Base-by-base conservation (phyloP, 2,888 invertebrate species). In the Masnerella sp. region DNA sequence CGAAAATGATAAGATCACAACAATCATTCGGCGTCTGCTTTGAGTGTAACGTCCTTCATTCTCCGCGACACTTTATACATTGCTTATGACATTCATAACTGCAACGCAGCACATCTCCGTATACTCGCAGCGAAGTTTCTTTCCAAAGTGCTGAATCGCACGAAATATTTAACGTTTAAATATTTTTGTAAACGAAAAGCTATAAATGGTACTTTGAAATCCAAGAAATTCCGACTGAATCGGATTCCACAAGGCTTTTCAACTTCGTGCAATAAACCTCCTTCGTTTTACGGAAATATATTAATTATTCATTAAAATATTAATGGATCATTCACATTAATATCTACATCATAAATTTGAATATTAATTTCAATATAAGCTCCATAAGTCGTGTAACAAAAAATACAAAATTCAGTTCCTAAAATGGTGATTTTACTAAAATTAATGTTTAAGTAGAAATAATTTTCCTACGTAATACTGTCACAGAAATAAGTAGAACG, bases 81-180 rank as follows among this genome's bases (percentile, higher is more conserved):
- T 47, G 32, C 56, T 65, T 40, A 40, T 47, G 56, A 56, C 47
- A 18, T 40, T 38, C 56, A 36, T 30, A 65, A 54, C 65, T 30
- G 22, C 20, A 12, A 28, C 22, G 22, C 43, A 47, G 28, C 36
- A 22, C 34, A 64, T 51, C 22, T 40, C 22, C 18, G 8, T 28
- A 17, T 34, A 17, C 30, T 9, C 9, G 25, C 12, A 14, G 18
- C 20, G 25, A 56, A 65, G 47, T 28, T 51, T 47, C 4, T 40
- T 12, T 49, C 40, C 47, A 18, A 47, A 38, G 51, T 34, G n/a
- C 20, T n/a, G 12, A 62, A 51, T 62, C 42, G 11, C 30, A n/a
- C 7, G 25, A 62, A 62, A 62, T 52, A 62, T 62, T 62, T 59
- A 43, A 25, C 15, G 15, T 45, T 59, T 12, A 59, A 32, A 47